Base-by-base conservation (phyloP, 2,888 invertebrate species). In the Byasa hedistus region DNA sequence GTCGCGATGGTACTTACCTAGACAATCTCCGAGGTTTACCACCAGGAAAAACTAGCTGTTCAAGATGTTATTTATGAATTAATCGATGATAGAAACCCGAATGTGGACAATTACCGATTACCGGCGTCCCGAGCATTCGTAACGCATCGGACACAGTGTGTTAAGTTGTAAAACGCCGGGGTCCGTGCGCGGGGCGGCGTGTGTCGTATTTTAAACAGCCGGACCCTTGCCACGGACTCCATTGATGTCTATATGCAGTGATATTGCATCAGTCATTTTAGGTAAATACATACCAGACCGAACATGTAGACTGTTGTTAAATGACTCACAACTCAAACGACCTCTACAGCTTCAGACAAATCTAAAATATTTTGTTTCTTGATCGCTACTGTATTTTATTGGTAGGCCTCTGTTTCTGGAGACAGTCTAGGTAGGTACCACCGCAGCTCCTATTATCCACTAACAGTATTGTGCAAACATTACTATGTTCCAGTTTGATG, bases 31-130 rank as follows among this genome's bases (percentile, higher is more conserved):
- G 12, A 15, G 15, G 15, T 15, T 2, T 15, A 39, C 12, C 39
- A 15, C 15, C 39, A 39, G 39, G 39, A 39, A 15, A 39, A 39
- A 15, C 15, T 15, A 12, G 15, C 12, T 1, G 39, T 17, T 39
- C 15, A 15, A 0, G 12, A 15, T n/a, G 61, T 61, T 60, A 61
- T 61, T 65, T 65, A 56, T 23, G 22, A 48, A 57, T 36, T 21
- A 65, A 61, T 61, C 36, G 59, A 51, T 56, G 23, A 48, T 36
- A 61, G 36, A 44, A 52, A 56, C 22, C 32, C 32, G 61, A 55
- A 61, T 39, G 19, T 52, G 51, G 69, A 65, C 69, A 75, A 76
- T 75, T 74, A 76, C 73, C 72, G 75, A 75, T 75, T 76, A 66
- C 60, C 68, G 70, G 69, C 71, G 70, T 69, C 70, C 69, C 68